Evolutionary conservation across 2,113 vertebrate species (phyloP), one percentile per base, ranked within the genome.

Genomic region (Nibea albiflora): DNA sequence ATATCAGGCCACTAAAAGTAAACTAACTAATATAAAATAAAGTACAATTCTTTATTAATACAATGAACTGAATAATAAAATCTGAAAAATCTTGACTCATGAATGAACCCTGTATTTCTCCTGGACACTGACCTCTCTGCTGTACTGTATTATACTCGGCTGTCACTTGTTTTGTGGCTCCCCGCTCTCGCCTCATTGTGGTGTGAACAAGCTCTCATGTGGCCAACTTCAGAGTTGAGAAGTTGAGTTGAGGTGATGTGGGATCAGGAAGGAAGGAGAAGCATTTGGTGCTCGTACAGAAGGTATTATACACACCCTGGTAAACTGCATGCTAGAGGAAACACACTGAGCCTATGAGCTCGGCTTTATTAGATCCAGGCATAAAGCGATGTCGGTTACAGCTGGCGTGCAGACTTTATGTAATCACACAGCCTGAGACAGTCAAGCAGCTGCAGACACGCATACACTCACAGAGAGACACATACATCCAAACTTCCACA

Each of bases 321-420:
- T 93, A 85, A 80, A 84, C 89, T 82, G 85, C 88, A 90, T 89
- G 91, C 87, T 83, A 85, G 86, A 90, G 83, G 83, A 93, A 80
- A 88, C 85, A 89, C 86, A 85, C 83, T 84, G 82, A 91, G 84
- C 89, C 90, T 61, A 47, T 78, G 81, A 92, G 91, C 87, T 80
- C 17, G 86, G 88, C 89, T 92, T 92, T 84, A 91, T 91, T 90
- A 91, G 89, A 92, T 91, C 80, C 85, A 54, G 83, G 88, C 84
- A 86, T 86, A 78, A 83, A 90, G 87, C 61, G 31, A 82, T 74
- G 85, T 63, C 46, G 50, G 86, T 80, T 91, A 81, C 91, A 92
- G 92, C 87, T 90, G 90, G 81, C 64, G 31, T 74, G 70, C 76
- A 85, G 78, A 86, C 88, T 85, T 89, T 82, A 90, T 76, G 76